Conservation (phyloP, 2,797 vertebrate species). For the Hirundo rustica region DNA sequence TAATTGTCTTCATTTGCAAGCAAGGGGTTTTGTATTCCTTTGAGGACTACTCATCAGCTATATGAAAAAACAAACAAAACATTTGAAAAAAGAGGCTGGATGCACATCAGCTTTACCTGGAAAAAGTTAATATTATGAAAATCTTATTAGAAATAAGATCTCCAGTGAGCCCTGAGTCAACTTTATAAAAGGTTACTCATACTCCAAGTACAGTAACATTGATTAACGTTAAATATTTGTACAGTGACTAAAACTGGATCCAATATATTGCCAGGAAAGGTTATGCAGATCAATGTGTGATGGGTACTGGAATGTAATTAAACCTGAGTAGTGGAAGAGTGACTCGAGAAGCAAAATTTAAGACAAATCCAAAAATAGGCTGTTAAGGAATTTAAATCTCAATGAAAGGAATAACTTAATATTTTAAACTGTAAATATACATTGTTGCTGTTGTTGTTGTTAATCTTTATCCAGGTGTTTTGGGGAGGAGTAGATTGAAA, state of each 20-base stretch:
- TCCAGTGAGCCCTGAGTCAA: not conserved
- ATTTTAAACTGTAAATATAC: not conserved
- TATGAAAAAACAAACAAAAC: not conserved
- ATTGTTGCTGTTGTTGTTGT: not conserved
- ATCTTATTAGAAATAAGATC: not conserved
- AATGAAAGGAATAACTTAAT: not conserved
- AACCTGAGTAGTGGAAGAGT: not conserved
- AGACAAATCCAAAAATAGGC: not conserved
- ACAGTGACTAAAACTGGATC: not conserved
- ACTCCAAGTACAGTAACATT: not conserved
- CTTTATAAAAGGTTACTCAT: not conserved
- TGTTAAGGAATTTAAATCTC: not conserved
- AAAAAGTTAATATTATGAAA: not conserved
- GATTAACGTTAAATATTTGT: constrained; percentile 34
- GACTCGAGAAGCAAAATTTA: not conserved
- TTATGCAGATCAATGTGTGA: not conserved
- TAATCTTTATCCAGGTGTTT: not conserved
- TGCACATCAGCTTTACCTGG: not conserved
- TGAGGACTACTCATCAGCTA: not conserved
- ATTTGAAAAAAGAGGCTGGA: not conserved
- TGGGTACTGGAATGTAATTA: not conserved
- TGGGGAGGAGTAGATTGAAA: not conserved
- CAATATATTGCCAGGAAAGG: not conserved
- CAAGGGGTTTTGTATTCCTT: not conserved
- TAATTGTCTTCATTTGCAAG: not conserved